Conservation (phyloP, 2,797 vertebrate genomes). For the Amazona ochrocephala region DNA sequence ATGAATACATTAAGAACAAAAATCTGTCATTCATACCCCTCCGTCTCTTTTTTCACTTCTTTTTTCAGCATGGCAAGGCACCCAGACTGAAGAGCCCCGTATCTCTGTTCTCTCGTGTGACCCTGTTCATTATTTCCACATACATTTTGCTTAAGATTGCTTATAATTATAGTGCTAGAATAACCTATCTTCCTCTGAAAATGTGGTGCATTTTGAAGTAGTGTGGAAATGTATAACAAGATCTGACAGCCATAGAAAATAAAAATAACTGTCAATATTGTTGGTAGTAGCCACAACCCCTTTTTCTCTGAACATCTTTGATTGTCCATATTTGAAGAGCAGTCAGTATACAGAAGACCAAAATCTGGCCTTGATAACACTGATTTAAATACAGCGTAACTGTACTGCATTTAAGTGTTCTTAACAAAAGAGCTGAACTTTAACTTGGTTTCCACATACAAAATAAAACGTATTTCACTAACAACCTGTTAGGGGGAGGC, state of each 20-base stretch:
- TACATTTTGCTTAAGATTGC: not conserved
- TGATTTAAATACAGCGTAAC: slow-evolving; percentile 6
- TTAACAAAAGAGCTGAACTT: not conserved
- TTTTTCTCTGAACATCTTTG: not conserved
- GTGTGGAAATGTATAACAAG: not conserved
- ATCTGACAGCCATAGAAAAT: not conserved
- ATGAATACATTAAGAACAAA: not conserved
- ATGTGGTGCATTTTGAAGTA: not conserved
- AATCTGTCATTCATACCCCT: not conserved
- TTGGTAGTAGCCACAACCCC: not conserved
- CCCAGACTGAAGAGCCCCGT: not conserved
- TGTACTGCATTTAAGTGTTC: not conserved
- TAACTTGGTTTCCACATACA: not conserved
- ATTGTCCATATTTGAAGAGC: not conserved
- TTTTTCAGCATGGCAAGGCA: not conserved
- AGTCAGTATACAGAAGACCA: not conserved
- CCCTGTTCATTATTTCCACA: not conserved
- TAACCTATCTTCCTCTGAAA: not conserved
- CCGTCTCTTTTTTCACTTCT: not conserved
- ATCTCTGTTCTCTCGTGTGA: not conserved
- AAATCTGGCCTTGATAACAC: not conserved
- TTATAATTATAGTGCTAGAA: not conserved
- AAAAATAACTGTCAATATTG: not conserved
- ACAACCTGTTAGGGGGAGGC: not conserved
- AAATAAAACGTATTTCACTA: not conserved